These are phyloP conservation scores for Argyresthia goedartella DNA, from an alignment of 2,888 invertebrate genomes.

Conservation along the genomic window DNA sequence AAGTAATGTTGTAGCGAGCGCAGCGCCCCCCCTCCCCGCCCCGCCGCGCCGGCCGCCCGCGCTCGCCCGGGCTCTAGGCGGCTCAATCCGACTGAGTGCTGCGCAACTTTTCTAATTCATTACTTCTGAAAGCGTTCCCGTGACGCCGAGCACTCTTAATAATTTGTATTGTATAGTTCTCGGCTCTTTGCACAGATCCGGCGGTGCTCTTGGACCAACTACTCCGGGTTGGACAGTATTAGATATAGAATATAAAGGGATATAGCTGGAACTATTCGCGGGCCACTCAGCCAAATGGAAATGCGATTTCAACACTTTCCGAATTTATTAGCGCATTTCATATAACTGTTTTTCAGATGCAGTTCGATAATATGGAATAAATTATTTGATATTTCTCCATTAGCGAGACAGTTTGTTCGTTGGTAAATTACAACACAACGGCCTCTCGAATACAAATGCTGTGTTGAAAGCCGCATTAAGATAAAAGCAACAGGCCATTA, in stretches of 20 bases:
- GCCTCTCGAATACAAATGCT: slow-evolving; percentile 56
- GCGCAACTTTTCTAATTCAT: slow-evolving; percentile 72
- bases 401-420: slow-evolving; percentile 38
- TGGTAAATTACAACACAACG: slow-evolving; percentile 54
- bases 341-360: background rate
- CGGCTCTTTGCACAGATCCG: slow-evolving; percentile 33
- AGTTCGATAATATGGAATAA: slow-evolving; percentile 17
- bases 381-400: slow-evolving; percentile 58
- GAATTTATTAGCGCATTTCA: background rate
- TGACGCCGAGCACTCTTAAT: slow-evolving; percentile 68
- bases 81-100: slow-evolving; percentile 70
- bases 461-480: slow-evolving; percentile 62
- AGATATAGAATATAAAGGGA: background rate
- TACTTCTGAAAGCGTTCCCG: slow-evolving; percentile 71
- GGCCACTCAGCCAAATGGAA: slow-evolving; percentile 35
- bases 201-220: background rate
- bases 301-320: slow-evolving; percentile 23
- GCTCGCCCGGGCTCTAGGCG: slow-evolving; percentile 33
- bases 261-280: background rate
- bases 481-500: slow-evolving; percentile 61
- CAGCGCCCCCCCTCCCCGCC: slow-evolving; percentile 10
- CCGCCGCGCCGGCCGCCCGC: too few relatives aligned
- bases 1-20: slow-evolving; percentile 69
- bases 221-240: background rate
- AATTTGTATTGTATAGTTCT: slow-evolving; percentile 67